Conservation (phyloP, 2,113 vertebrate genomes). For the Tamias sibiricus region DNA sequence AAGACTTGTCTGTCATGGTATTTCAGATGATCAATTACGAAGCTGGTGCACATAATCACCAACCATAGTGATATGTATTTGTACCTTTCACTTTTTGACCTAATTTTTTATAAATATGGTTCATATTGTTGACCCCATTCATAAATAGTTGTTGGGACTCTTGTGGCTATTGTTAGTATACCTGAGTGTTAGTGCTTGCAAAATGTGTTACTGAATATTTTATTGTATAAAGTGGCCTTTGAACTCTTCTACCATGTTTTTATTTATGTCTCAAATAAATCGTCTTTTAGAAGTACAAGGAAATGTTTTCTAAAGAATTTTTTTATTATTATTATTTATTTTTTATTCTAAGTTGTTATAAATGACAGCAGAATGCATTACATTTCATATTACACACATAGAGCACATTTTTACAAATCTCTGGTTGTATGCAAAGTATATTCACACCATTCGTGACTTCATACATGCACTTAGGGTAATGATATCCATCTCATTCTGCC, state of each 20-base stretch:
- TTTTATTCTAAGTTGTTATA: too few species aligned
- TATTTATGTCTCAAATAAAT: background rate
- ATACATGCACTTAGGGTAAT: too few species aligned
- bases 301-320: background rate
- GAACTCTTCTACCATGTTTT: background rate
- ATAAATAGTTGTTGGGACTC: background rate
- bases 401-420: too few species aligned
- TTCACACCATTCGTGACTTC: too few species aligned
- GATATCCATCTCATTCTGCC: too few species aligned
- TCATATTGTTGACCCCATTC: background rate
- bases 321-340: too few species aligned
- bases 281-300: background rate
- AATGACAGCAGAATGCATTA: too few species aligned
- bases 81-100: background rate
- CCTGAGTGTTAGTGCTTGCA: background rate
- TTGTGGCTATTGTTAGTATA: background rate
- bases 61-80: background rate
- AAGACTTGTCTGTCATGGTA: background rate
- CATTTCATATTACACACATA: too few species aligned
- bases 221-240: background rate
- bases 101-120: background rate
- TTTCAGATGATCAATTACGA: background rate
- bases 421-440: too few species aligned
- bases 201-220: background rate
- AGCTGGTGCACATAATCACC: background rate